A percentile compares a stretch with the other conserved stretches of the same genome.
Evolutionary conservation across 2,888 invertebrate genomes (phyloP).

Genomic region (Scotopteryx bipunctaria): DNA sequence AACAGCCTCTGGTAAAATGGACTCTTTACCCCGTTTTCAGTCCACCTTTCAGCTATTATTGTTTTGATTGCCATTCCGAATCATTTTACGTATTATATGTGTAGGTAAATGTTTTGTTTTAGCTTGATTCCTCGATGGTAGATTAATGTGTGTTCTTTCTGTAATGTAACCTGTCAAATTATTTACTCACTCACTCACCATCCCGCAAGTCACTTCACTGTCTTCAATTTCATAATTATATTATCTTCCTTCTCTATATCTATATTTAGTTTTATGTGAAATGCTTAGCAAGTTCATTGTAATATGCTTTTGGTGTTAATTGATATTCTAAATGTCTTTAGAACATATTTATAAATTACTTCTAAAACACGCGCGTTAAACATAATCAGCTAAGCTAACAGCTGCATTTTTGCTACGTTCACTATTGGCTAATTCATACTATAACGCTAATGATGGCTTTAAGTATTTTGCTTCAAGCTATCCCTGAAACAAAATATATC

Average conservation of each 20-base stretch:
- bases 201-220: slow-evolving; percentile 21
- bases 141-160: slow-evolving; percentile 25
- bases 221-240: slow-evolving; percentile 15
- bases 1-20: slow-evolving; percentile 94
- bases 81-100: slow-evolving; percentile 40
- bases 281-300: slow-evolving; percentile 29
- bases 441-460: neutral
- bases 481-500: too few relatives aligned
- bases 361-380: neutral
- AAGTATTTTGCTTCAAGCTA: neutral
- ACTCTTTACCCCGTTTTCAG: slow-evolving; percentile 68
- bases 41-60: slow-evolving; percentile 67
- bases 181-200: slow-evolving; percentile 23
- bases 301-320: slow-evolving; percentile 50
- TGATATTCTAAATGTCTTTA: slow-evolving; percentile 16
- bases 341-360: neutral
- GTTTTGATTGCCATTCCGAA: slow-evolving; percentile 40
- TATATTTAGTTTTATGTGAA: slow-evolving; percentile 7
- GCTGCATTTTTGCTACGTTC: neutral
- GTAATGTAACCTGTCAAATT: slow-evolving; percentile 23
- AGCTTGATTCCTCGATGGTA: slow-evolving; percentile 39
- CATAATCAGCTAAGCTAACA: neutral
- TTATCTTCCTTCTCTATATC: slow-evolving; percentile 11
- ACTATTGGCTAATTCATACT: neutral
- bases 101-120: slow-evolving; percentile 42